phyloP scores from a whole-genome alignment of 1,140 invertebrate genomes.

The Melipona quadrifasciata region DNA sequence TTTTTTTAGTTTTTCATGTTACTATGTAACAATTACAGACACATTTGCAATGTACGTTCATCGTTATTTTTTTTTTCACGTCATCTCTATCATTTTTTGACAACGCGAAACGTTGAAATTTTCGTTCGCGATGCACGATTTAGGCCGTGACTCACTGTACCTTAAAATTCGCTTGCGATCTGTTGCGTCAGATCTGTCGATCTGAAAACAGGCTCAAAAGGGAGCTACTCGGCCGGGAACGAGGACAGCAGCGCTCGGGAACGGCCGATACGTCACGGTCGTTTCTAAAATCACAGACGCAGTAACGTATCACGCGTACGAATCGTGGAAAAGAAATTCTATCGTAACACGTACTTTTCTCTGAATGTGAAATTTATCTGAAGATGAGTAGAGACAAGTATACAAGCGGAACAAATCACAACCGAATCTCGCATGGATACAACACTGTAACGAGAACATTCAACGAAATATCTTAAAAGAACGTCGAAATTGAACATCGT shows the following conservation, averaged over 20 bases:
- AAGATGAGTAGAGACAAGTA: background rate
- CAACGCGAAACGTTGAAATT: no score
- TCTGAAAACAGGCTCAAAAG: conserved; percentile 52
- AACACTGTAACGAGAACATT: background rate
- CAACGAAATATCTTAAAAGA: background rate
- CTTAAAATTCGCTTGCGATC: conserved; percentile 32
- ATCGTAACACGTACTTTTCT: background rate
- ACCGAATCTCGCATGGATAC: no score
- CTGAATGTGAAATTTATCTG: background rate
- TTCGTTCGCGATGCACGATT: no score
- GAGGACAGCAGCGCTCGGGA: conserved; percentile 39
- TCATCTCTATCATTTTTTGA: no score
- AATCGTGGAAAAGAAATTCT: conserved; percentile 6
- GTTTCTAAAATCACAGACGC: conserved; percentile 43
- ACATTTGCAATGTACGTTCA: no score
- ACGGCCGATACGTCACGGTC: conserved; percentile 48
- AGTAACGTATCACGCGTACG: conserved; percentile 30
- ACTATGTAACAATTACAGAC: no score
- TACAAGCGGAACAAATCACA: background rate
- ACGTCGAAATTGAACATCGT: no score
- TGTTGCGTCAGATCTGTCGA: conserved; percentile 52
- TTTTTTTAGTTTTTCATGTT: no score
- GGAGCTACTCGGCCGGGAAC: conserved; percentile 52
- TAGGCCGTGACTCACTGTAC: background rate
- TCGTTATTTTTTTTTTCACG: no score